Percentiles rank a stretch among this genome's conserved stretches.
These are phyloP conservation scores for Lycocerus yunnanus DNA, from an alignment of 2,888 invertebrate genomes.

Conservation along the genomic window DNA sequence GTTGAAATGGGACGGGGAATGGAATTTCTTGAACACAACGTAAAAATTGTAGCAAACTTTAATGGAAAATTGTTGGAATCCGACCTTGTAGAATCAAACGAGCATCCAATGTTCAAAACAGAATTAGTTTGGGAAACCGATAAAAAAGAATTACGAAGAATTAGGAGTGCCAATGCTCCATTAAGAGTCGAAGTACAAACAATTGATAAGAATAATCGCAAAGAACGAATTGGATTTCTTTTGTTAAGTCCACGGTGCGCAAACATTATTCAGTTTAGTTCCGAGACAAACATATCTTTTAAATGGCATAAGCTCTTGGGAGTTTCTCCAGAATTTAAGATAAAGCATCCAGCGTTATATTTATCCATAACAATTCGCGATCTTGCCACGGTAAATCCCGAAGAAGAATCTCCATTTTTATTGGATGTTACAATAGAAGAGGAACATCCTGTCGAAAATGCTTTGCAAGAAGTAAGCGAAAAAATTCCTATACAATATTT, in stretches of 20 bases:
- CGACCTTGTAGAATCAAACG: slow-evolving; percentile 63
- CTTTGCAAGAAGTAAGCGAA: slow-evolving; percentile 39
- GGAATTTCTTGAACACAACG: slow-evolving; percentile 46
- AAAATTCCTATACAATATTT: slow-evolving; percentile 55
- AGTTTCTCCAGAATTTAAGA: slow-evolving; percentile 61
- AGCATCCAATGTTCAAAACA: slow-evolving; percentile 68
- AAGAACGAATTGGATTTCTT: slow-evolving; percentile 71
- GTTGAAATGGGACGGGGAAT: slow-evolving; percentile 67
- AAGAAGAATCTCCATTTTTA: slow-evolving; percentile 19
- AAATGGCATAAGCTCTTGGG: slow-evolving; percentile 68
- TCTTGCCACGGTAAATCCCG: slow-evolving; percentile 43
- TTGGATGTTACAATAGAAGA: slow-evolving; percentile 2
- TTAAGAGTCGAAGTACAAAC: slow-evolving; percentile 72
- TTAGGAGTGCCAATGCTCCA: slow-evolving; percentile 74
- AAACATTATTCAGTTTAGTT: slow-evolving; percentile 64
- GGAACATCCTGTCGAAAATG: slow-evolving; percentile 7
- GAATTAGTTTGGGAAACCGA: slow-evolving; percentile 82
- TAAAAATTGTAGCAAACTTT: slow-evolving; percentile 50
- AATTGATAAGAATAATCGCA: slow-evolving; percentile 60
- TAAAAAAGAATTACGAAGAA: slow-evolving; percentile 71
- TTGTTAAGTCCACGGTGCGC: slow-evolving; percentile 72
- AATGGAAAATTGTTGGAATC: slow-evolving; percentile 61
- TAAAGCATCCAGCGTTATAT: slow-evolving; percentile 65
- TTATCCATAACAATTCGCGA: slow-evolving; percentile 66
- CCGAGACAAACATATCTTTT: slow-evolving; percentile 59